Base-by-base conservation (phyloP, 2,888 invertebrate species). In the Colletes collaris region DNA sequence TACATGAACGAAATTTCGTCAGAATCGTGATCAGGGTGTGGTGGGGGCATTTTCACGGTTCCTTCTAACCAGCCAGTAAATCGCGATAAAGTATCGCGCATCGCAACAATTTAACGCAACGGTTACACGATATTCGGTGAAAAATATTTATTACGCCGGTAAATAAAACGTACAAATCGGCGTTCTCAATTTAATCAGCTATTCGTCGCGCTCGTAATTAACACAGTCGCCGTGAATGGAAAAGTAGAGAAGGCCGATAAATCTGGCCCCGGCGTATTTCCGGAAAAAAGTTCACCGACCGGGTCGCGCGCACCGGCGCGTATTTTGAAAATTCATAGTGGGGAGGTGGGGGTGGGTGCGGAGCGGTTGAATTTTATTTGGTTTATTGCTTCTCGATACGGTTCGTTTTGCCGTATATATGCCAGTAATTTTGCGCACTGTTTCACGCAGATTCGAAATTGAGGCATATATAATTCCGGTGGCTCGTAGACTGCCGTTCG, bases 391-490 rank as follows among this genome's bases (percentile, higher is more conserved):
- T 67, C 50, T 50, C 60, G 56, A 67, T 76, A 74, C 60, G 53
- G 37, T 46, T 46, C 44, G 44, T 46, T 46, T 46, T 66, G 59
- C 27, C 27, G 53, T 50, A 37, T 59, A 5, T 35, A 16, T 10
- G 16, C 13, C 6, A 37, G 65, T 60, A 62, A 76, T 66, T 76
- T 65, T 72, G 44, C 72, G 72, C 65, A 59, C 60, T 59, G 67
- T 75, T 64, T 68, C 76, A 68, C 76, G 76, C 58, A 64, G 49
- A 68, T 76, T 77, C 59, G 63, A 76, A 68, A 75, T 77, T 49
- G 46, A 69, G 46, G 64, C 35, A 55, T 80, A 52, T 55, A 64
- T 60, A 64, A 69, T 59, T 74, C 37, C 44, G 44, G 5, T 19
- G 6, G 35, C 10, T 16, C 6, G 27, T 27, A 40, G 40, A 7